Conservation (phyloP, 2,888 invertebrate genomes). For the Rotaria socialis region DNA sequence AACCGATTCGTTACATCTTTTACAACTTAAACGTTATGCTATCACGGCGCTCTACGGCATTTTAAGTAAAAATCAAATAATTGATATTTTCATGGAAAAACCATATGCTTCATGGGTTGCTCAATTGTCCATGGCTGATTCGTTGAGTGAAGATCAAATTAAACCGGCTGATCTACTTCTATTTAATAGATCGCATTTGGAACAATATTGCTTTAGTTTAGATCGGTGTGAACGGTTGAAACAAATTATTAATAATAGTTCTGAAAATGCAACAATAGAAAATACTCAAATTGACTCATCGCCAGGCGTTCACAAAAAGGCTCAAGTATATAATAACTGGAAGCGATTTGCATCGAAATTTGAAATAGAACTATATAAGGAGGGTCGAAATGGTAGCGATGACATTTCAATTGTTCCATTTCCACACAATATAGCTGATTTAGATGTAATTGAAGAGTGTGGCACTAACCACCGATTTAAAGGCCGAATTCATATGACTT, state of each 20-base stretch:
- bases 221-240: neutral
- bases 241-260: neutral
- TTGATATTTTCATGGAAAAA: neutral
- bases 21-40: neutral
- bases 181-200: neutral
- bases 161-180: neutral
- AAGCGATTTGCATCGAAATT: neutral
- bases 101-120: neutral
- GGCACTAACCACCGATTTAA: neutral
- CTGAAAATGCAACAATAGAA: neutral
- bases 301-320: neutral
- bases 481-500: neutral
- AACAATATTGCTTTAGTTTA: conserved; percentile 6
- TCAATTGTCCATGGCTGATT: neutral
- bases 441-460: neutral
- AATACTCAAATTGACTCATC: neutral
- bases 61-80: neutral
- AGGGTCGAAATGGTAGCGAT: neutral
- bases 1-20: neutral
- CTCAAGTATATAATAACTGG: neutral
- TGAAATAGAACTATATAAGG: neutral
- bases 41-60: neutral
- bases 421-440: neutral
- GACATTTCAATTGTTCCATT: neutral
- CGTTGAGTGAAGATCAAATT: too few relatives aligned